These are phyloP conservation scores for Nasalis larvatus DNA, from an alignment of 2,113 vertebrate genomes.

Conservation along the genomic window DNA sequence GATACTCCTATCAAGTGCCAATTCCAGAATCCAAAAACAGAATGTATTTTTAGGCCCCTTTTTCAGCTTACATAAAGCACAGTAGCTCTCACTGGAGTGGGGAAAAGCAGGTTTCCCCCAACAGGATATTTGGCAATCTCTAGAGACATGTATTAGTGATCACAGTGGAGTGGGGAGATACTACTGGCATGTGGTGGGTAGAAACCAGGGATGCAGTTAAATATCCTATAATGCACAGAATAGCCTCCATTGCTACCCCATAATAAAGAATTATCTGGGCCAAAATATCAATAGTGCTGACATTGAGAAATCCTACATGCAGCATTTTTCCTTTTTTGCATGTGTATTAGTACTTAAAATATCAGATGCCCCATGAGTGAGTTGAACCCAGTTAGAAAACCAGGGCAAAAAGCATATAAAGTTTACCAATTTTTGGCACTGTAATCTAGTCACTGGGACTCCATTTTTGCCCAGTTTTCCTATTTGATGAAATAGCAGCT, in stretches of 20 bases:
- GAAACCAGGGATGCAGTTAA: background rate
- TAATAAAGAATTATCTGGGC: background rate
- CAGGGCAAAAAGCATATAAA: background rate
- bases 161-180: background rate
- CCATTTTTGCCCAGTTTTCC: constrained; percentile 44
- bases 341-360: background rate
- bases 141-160: background rate
- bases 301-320: background rate
- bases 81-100: background rate
- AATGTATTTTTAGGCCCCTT: background rate
- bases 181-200: background rate
- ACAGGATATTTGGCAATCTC: background rate
- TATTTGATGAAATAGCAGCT: constrained; percentile 64
- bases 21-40: background rate
- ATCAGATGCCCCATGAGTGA: background rate
- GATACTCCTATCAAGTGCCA: background rate
- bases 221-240: background rate
- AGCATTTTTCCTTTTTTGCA: background rate
- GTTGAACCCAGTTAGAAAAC: constrained; percentile 20
- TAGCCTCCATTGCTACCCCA: background rate
- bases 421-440: constrained; percentile 43
- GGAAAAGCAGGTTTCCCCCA: accelerated
- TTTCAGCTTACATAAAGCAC: background rate
- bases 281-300: background rate
- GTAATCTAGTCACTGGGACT: constrained; percentile 15